Percentiles rank a stretch among this genome's conserved stretches.
These are phyloP conservation scores for Drosophila takahashii DNA, from an alignment of 1,140 invertebrate genomes.

Conservation along the genomic window DNA sequence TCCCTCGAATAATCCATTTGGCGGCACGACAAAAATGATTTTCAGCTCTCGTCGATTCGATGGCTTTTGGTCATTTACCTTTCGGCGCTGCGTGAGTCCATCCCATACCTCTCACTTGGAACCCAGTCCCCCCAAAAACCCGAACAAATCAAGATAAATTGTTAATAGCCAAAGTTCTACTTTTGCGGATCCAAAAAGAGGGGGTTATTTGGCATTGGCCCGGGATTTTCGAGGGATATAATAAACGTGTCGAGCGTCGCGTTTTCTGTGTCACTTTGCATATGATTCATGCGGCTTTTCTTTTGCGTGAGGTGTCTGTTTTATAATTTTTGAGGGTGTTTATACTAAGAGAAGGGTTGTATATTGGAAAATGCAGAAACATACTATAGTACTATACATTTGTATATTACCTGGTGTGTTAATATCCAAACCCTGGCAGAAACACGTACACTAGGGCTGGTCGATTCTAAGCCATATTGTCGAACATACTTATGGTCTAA, in stretches of 20 bases:
- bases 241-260: conserved; percentile 44
- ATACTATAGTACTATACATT: no score
- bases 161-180: conserved; percentile 54
- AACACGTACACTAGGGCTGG: no score
- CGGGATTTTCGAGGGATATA: not conserved
- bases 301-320: conserved; percentile 35
- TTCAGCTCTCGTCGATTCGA: conserved; percentile 25
- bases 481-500: no score
- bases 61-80: conserved; percentile 74
- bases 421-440: no score
- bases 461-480: no score
- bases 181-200: conserved; percentile 6
- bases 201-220: conserved; percentile 35
- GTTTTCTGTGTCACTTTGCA: conserved; percentile 67
- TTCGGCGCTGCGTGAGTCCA: conserved; percentile 45
- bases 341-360: conserved; percentile 1
- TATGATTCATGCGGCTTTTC: conserved; percentile 73
- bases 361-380: not conserved
- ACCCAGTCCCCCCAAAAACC: not conserved
- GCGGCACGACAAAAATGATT: conserved; percentile 46
- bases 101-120: not conserved
- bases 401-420: no score
- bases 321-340: conserved; percentile 22
- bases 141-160: conserved; percentile 70
- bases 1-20: conserved; percentile 60